Percentiles rank a stretch among this genome's conserved stretches.
phyloP scores from a whole-genome alignment of 2,797 vertebrate genomes.

The Pipistrellus nathusii region DNA sequence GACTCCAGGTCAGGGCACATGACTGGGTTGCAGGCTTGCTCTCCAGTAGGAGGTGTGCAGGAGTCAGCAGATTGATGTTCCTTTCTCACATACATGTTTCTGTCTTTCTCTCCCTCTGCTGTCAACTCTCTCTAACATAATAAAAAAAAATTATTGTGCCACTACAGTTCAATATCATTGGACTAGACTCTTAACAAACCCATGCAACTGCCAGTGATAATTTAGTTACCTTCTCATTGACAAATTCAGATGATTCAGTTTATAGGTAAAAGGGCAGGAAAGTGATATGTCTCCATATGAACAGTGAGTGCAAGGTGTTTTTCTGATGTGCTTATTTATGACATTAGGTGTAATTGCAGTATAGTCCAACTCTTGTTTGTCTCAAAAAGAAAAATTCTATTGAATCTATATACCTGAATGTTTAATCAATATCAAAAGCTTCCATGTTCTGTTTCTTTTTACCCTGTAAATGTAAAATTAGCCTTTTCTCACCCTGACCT shows the following conservation, averaged over 20 bases:
- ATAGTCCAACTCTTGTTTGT: not conserved
- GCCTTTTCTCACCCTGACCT: not conserved
- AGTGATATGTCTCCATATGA: not conserved
- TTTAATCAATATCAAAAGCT: not conserved
- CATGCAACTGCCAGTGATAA: not conserved
- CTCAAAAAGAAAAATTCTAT: not conserved
- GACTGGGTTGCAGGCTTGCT: not conserved
- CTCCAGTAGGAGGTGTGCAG: not conserved
- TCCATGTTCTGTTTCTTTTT: not conserved
- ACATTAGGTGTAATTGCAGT: not conserved
- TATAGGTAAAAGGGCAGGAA: not conserved
- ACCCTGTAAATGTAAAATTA: not conserved
- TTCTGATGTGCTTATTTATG: not conserved
- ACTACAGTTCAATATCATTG: no score
- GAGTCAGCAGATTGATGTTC: not conserved
- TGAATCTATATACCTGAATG: not conserved
- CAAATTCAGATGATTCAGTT: not conserved
- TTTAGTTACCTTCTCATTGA: not conserved
- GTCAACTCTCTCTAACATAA: not conserved
- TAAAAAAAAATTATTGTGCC: not conserved
- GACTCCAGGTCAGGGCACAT: not conserved
- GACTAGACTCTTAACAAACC: not conserved
- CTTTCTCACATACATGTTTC: not conserved
- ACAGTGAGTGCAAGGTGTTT: not conserved
- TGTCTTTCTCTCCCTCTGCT: rapidly evolving